Evolutionary conservation across 2,888 invertebrate species (phyloP).

Genomic region (Drosophila percnosoma): DNA sequence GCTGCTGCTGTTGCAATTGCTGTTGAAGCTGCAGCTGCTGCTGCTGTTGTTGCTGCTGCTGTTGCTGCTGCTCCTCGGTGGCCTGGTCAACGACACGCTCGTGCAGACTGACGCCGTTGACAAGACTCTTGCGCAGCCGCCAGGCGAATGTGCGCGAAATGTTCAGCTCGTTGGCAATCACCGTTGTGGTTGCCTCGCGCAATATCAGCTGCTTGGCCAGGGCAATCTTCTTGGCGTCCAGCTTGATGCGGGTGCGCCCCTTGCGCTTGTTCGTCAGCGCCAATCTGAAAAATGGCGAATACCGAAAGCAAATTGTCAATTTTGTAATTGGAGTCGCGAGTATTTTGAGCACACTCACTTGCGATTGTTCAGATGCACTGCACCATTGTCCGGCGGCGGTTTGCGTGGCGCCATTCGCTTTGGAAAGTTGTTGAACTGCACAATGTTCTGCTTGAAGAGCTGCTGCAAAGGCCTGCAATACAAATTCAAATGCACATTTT

Average conservation of each 20-base stretch:
- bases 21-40: conserved; percentile 42
- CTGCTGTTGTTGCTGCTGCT: conserved; percentile 40
- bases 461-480: conserved; percentile 82
- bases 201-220: conserved; percentile 83
- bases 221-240: conserved; percentile 83
- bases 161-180: conserved; percentile 83
- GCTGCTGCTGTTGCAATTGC: conserved; percentile 33
- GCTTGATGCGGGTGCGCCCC: conserved; percentile 84
- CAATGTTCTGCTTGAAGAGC: conserved; percentile 83
- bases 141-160: conserved; percentile 84
- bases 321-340: too few relatives aligned
- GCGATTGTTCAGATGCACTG: conserved; percentile 81
- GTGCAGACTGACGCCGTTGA: conserved; percentile 83
- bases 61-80: conserved; percentile 68
- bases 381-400: conserved; percentile 70
- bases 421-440: conserved; percentile 84
- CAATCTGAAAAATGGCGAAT: conserved; percentile 29
- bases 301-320: neutral
- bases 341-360: conserved; percentile 67
- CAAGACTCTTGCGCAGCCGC: conserved; percentile 83
- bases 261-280: conserved; percentile 81
- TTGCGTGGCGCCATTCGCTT: conserved; percentile 73
- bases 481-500: neutral
- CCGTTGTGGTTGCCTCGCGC: conserved; percentile 84
- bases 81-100: conserved; percentile 83